A percentile compares a stretch with the other conserved stretches of the same genome.
Evolutionary conservation across 2,113 vertebrate species (phyloP).

Genomic region (Okapia johnstoni): DNA sequence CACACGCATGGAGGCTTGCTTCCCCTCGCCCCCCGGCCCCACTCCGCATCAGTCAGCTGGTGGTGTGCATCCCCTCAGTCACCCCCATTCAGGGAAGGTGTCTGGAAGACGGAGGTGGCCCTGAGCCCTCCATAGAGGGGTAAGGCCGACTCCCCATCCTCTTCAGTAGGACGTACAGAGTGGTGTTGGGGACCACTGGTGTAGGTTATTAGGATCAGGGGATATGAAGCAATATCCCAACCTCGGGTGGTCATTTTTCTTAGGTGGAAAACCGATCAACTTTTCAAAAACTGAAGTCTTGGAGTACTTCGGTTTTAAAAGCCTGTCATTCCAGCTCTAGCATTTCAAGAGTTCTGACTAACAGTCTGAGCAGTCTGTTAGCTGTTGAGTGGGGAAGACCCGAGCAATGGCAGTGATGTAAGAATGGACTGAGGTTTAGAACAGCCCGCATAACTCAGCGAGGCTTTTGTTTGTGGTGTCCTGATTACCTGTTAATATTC

Average conservation of each 20-base stretch:
- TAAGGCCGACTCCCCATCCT: background rate
- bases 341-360: background rate
- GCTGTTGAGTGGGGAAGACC: background rate
- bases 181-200: background rate
- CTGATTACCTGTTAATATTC: background rate
- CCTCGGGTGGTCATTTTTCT: background rate
- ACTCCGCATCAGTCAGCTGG: constrained; percentile 10
- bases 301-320: background rate
- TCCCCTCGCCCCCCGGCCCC: constrained; percentile 43
- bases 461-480: background rate
- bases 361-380: background rate
- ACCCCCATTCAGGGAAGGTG: background rate
- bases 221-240: background rate
- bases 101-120: background rate
- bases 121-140: background rate
- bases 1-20: constrained; percentile 67
- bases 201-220: background rate
- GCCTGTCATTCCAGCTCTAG: background rate
- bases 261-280: background rate
- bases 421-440: background rate
- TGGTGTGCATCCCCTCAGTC: background rate
- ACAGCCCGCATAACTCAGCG: background rate
- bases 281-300: constrained; percentile 22
- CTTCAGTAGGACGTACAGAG: background rate
- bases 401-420: background rate